Evolutionary conservation across 2,797 vertebrate genomes (phyloP).

Genomic region (Dendrocincla fuliginosa): DNA sequence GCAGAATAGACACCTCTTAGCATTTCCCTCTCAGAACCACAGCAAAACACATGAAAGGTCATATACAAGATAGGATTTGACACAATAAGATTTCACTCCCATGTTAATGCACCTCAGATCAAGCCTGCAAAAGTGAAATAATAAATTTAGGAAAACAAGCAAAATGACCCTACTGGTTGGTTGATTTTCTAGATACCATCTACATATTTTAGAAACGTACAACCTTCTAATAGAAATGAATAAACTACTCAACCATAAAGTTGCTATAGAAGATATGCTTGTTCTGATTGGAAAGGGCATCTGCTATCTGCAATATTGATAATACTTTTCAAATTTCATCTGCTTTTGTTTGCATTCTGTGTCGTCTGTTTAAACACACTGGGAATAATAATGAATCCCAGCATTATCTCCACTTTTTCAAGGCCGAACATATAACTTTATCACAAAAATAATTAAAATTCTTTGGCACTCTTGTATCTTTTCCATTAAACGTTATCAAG

Average conservation of each 20-base stretch:
- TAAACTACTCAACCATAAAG: slow-evolving; percentile 99
- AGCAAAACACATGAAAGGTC: slow-evolving; percentile 75
- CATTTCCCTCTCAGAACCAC: slow-evolving; percentile 41
- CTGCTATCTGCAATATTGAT: slow-evolving; percentile 99
- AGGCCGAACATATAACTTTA: slow-evolving; percentile 99
- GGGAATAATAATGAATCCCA: slow-evolving; percentile 99
- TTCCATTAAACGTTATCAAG: slow-evolving; percentile 99
- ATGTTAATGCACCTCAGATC: slow-evolving; percentile 78
- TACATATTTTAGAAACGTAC: slow-evolving; percentile 91
- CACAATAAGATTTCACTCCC: slow-evolving; percentile 73
- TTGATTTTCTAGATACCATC: slow-evolving; percentile 84
- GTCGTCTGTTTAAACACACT: slow-evolving; percentile 99
- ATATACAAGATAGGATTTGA: slow-evolving; percentile 75
- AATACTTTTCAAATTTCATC: slow-evolving; percentile 99
- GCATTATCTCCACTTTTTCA: slow-evolving; percentile 99
- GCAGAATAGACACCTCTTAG: slow-evolving; percentile 19
- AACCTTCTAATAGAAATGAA: slow-evolving; percentile 99
- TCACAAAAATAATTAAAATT: slow-evolving; percentile 99
- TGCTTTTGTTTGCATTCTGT: slow-evolving; percentile 99
- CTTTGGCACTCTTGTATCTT: slow-evolving; percentile 98
- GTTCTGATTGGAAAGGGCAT: slow-evolving; percentile 99
- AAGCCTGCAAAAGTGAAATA: slow-evolving; percentile 79
- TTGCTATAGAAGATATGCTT: slow-evolving; percentile 98
- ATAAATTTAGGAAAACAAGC: slow-evolving; percentile 87
- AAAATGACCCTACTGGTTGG: slow-evolving; percentile 85